Conservation (phyloP, 2,797 vertebrate species). For the Diplodus sargus region DNA sequence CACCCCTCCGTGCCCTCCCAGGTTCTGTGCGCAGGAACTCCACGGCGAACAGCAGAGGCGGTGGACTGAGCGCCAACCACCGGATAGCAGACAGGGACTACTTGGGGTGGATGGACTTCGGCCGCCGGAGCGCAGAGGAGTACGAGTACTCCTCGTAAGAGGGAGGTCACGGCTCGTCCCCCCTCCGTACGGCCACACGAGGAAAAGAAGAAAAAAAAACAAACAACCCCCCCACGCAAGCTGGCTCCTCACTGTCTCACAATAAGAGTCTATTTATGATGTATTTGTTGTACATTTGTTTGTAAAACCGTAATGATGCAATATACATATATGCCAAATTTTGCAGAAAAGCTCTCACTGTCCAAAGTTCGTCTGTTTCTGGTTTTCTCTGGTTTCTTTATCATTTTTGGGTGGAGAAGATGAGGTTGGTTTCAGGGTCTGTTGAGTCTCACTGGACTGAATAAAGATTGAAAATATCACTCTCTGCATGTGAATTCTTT, state of each 20-base stretch:
- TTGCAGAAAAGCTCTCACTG: constrained; percentile 81
- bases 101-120: constrained; percentile 99
- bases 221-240: constrained; percentile 55
- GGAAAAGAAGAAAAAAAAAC: constrained; percentile 44
- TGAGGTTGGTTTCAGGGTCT: constrained; percentile 55
- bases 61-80: constrained; percentile 86
- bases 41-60: constrained; percentile 84
- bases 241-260: constrained; percentile 79
- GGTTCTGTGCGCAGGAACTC: constrained; percentile 90
- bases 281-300: constrained; percentile 90
- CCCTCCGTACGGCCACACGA: constrained; percentile 64
- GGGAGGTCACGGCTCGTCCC: constrained; percentile 14
- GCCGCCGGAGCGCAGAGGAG: constrained; percentile 94
- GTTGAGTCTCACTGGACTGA: constrained; percentile 63
- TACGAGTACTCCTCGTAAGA: constrained; percentile 92
- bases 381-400: constrained; percentile 70
- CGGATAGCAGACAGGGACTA: constrained; percentile 97
- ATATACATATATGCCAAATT: constrained; percentile 88
- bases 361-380: constrained; percentile 61
- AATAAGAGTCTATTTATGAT: constrained; percentile 86
- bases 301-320: constrained; percentile 89
- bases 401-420: constrained; percentile 55
- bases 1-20: constrained; percentile 60
- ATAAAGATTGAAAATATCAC: constrained; percentile 73
- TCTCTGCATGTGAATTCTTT: constrained; percentile 44